Evolutionary conservation across 2,888 invertebrate genomes (phyloP), one percentile per base, ranked within the genome.

Genomic region (Polydrusus pterygomalis): DNA sequence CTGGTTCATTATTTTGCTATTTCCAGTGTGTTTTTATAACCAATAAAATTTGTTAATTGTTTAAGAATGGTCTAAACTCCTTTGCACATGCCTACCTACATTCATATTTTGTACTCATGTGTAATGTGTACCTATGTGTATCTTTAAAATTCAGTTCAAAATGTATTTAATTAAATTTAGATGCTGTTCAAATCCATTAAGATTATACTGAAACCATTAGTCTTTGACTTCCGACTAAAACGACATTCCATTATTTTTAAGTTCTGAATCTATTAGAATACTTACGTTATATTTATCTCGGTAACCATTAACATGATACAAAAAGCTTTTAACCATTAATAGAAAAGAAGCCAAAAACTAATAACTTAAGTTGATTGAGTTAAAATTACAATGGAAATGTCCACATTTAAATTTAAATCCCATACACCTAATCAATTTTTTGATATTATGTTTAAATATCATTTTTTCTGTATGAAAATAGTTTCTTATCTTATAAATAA

Each of bases 341-440:
- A 34, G 17, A 38, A 17, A 34, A 40, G 38, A 38, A 18, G 0
- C 34, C 2, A 5, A 38, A 38, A 9, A 25, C 9, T 17, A 38
- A 60, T 60, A 60, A 60, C 38, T 60, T 38, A 15, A 17, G 17
- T 60, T 60, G 18, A 60, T 18, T 17, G n/a, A 17, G 18, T 10
- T 10, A 17, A 60, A 60, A 60, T 60, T 38, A 56, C 34, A 1
- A 11, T 60, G 10, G 38, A 18, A 40, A 60, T 15, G 38, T 9
- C 58, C 17, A 38, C 38, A 60, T 60, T 60, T 60, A 60, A 38
- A 60, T 60, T 60, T 60, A 60, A 60, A 38, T 60, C 38, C 38
- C 15, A 38, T 60, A 25, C 5, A 25, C n/a, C n/a, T 38, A 60
- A 38, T 60, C 38, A 18, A 25, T 13, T 58, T 17, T 56, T 58